phyloP scores from a whole-genome alignment of 2,113 vertebrate genomes.

The Loxodonta africana region DNA sequence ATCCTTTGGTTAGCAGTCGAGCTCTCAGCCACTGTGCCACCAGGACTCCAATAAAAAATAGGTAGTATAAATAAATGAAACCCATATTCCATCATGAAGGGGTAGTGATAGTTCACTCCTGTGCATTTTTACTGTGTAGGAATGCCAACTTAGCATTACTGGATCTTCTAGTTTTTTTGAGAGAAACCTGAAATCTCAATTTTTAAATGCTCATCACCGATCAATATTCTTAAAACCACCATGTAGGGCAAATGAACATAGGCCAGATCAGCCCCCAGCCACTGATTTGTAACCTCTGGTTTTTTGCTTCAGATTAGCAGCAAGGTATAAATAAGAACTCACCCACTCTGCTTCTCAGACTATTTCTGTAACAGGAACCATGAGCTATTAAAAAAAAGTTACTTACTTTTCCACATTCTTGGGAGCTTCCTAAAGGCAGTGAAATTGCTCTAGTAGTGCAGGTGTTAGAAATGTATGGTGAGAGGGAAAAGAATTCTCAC shows the following conservation, averaged over 20 bases:
- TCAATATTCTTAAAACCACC: neutral
- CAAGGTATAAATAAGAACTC: neutral
- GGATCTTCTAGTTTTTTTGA: neutral
- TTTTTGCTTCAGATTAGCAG: neutral
- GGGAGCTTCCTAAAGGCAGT: neutral
- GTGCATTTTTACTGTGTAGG: neutral
- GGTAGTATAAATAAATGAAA: neutral
- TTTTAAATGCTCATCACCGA: neutral
- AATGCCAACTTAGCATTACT: neutral
- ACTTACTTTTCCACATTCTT: neutral
- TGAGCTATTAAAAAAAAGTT: neutral
- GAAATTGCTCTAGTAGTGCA: neutral
- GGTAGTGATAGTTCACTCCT: neutral
- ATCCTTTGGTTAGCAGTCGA: too few species aligned
- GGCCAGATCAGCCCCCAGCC: neutral
- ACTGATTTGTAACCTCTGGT: neutral
- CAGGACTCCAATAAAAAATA: neutral
- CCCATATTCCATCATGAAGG: neutral
- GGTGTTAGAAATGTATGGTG: constrained; percentile 2
- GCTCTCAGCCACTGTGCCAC: too few species aligned
- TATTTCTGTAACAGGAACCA: neutral
- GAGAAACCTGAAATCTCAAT: constrained; percentile 25
- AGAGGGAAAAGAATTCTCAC: neutral
- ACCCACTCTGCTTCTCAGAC: neutral
- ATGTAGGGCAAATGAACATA: neutral